Evolutionary conservation across 2,113 vertebrate genomes (phyloP).

Genomic region (Oncorhynchus masou): DNA sequence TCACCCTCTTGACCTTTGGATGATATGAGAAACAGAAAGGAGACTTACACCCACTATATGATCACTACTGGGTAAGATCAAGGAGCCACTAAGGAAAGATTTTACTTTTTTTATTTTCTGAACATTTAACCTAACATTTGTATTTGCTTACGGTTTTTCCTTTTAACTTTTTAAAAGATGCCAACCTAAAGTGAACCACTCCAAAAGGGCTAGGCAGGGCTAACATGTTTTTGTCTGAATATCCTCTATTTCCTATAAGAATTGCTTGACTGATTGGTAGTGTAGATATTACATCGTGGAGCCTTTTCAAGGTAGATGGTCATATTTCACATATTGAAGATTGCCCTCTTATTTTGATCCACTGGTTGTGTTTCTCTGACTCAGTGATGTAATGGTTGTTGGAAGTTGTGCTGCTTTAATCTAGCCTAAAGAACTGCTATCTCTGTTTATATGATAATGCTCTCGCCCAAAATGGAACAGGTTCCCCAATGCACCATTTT

Average conservation of each 20-base stretch:
- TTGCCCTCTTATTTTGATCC: background rate
- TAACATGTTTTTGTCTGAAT: constrained; percentile 35
- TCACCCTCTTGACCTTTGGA: no score
- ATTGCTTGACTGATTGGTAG: constrained; percentile 27
- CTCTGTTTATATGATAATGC: background rate
- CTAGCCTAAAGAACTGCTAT: background rate
- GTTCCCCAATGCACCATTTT: background rate
- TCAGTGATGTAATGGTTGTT: constrained; percentile 7
- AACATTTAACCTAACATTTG: constrained; percentile 7
- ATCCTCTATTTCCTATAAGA: constrained; percentile 43
- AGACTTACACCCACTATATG: constrained; percentile 18
- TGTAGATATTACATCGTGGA: constrained; percentile 3
- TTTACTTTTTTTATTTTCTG: constrained; percentile 30
- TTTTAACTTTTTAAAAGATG: constrained; percentile 24
- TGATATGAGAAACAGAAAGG: background rate
- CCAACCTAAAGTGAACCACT: constrained; percentile 40
- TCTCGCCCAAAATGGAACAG: background rate
- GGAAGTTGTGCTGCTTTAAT: background rate
- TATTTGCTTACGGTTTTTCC: constrained; percentile 24
- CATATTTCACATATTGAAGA: background rate
- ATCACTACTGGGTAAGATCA: no score
- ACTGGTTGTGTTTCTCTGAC: background rate
- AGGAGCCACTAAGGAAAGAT: background rate
- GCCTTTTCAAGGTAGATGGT: constrained; percentile 1
- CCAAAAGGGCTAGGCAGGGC: constrained; percentile 45